phyloP scores from a whole-genome alignment of 1,140 invertebrate species.

The Drosophila rufa region DNA sequence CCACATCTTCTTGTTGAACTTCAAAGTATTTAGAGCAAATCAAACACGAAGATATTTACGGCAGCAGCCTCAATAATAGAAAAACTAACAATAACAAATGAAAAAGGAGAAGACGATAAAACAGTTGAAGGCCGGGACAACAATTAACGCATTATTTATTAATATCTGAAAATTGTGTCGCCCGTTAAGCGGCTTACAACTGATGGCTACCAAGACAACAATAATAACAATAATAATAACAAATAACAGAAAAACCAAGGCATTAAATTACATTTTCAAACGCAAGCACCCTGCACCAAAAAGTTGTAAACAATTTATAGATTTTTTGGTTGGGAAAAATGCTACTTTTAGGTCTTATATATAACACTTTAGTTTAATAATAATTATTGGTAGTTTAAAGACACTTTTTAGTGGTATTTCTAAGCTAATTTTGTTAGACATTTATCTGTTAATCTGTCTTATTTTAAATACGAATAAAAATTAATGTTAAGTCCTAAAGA shows the following conservation, averaged over 20 bases:
- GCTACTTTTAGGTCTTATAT: background rate
- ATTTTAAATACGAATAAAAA: too few species aligned
- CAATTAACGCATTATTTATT: conserved; percentile 51
- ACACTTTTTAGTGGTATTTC: background rate
- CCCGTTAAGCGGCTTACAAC: conserved; percentile 60
- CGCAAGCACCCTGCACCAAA: background rate
- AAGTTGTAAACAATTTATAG: background rate
- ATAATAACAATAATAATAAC: conserved; percentile 2
- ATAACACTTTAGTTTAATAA: background rate
- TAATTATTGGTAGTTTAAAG: background rate
- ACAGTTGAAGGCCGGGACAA: conserved; percentile 44
- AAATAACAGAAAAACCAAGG: conserved; percentile 45
- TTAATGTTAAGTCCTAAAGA: too few species aligned
- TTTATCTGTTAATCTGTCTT: too few species aligned
- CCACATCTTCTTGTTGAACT: conserved; percentile 11
- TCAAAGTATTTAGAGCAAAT: conserved; percentile 60
- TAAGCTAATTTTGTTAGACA: background rate
- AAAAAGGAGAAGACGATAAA: background rate
- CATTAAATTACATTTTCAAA: conserved; percentile 43
- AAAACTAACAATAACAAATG: conserved; percentile 16
- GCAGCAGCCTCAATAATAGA: background rate
- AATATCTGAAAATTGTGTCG: conserved; percentile 55
- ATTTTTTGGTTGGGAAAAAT: background rate
- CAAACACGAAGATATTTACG: conserved; percentile 23
- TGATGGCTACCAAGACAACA: conserved; percentile 42